Conservation (phyloP, 2,113 vertebrate genomes). For the Phrynosoma blainvillii region DNA sequence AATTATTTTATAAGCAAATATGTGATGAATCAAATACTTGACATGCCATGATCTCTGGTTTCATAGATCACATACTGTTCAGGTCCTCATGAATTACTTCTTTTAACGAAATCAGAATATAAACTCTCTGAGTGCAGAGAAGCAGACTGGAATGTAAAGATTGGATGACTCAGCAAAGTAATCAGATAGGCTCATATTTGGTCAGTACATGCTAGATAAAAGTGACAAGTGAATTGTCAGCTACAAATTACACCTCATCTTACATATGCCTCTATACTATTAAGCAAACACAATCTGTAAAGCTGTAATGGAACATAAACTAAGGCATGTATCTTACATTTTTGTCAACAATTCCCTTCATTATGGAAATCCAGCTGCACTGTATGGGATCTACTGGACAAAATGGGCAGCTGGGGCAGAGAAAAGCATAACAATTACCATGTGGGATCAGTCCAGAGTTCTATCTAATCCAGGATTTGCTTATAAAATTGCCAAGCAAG, state of each 20-base stretch:
- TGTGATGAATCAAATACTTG: not conserved
- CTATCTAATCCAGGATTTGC: too few species aligned
- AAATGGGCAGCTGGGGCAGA: too few species aligned
- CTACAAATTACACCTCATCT: not conserved
- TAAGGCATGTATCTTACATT: not conserved
- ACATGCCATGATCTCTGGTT: not conserved
- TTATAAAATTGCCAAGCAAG: not conserved
- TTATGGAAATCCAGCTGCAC: not conserved
- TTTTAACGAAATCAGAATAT: not conserved
- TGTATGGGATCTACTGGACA: not conserved
- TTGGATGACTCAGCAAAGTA: not conserved
- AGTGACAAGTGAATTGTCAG: not conserved
- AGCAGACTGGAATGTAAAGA: fast-evolving
- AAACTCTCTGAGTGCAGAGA: not conserved
- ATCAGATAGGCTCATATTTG: fast-evolving
- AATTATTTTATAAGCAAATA: not conserved
- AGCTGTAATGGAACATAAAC: not conserved
- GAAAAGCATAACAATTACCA: too few species aligned
- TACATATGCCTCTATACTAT: fast-evolving
- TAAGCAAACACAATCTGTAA: not conserved
- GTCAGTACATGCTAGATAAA: not conserved
- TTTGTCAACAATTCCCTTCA: not conserved
- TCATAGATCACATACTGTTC: not conserved
- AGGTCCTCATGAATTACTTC: not conserved
- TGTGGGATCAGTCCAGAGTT: too few species aligned